Conservation (phyloP, 2,888 invertebrate species). For the Apamea epomidion region DNA sequence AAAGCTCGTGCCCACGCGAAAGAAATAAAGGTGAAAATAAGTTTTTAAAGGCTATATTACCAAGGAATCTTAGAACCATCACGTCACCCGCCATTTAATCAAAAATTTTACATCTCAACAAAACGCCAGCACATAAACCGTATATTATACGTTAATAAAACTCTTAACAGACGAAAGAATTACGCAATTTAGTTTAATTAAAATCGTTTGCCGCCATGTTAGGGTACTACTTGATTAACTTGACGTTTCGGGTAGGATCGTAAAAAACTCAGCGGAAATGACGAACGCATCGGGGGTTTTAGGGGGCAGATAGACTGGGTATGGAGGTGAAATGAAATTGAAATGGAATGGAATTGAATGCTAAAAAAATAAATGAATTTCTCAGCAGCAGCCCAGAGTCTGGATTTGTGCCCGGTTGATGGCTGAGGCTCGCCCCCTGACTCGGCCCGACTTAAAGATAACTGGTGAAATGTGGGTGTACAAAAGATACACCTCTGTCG, state of each 20-base stretch:
- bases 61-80: not conserved
- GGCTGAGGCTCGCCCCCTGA: not conserved
- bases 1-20: not conserved
- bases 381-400: not conserved
- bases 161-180: slow-evolving; percentile 77
- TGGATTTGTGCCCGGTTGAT: too few relatives aligned
- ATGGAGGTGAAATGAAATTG: slow-evolving; percentile 4
- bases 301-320: slow-evolving; percentile 56
- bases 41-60: not conserved
- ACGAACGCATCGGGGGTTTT: slow-evolving; percentile 72
- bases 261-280: slow-evolving; percentile 79
- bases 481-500: not conserved
- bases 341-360: not conserved
- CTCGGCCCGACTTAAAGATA: not conserved
- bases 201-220: slow-evolving; percentile 80
- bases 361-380: not conserved
- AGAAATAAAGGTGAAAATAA: not conserved
- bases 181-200: slow-evolving; percentile 85
- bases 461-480: not conserved
- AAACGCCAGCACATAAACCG: slow-evolving; percentile 50
- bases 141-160: slow-evolving; percentile 67
- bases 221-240: slow-evolving; percentile 81
- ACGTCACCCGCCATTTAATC: slow-evolving; percentile 48
- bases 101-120: slow-evolving; percentile 55
- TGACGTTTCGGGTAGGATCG: slow-evolving; percentile 76